Percentiles rank a stretch among this genome's conserved stretches.
phyloP scores from a whole-genome alignment of 1,140 invertebrate genomes.

The Macrobrachium nipponense region DNA sequence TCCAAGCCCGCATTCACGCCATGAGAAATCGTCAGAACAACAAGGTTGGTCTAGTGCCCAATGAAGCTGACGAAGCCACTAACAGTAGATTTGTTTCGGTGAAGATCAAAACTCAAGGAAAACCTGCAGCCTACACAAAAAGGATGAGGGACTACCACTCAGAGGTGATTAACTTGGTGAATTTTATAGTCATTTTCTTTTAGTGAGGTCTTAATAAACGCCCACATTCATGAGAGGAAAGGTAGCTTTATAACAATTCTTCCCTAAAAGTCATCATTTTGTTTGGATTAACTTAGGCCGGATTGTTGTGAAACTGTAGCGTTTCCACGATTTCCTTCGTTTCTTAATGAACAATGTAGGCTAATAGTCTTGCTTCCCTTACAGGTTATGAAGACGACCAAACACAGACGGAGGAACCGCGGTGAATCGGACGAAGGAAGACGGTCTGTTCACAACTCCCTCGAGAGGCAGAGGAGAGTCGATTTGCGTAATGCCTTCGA shows the following conservation, averaged over 20 bases:
- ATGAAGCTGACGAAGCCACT: too few species aligned
- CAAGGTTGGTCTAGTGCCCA: too few species aligned
- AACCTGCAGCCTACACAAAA: constrained; percentile 53
- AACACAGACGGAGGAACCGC: constrained; percentile 40
- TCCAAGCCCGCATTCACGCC: constrained; percentile 48
- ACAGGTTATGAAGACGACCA: constrained; percentile 45
- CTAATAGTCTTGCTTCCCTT: neutral
- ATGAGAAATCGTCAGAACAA: constrained; percentile 39
- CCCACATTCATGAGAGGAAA: too few species aligned
- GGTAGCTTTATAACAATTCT: too few species aligned
- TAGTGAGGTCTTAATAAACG: neutral
- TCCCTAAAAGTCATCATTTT: too few species aligned
- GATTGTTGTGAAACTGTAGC: too few species aligned
- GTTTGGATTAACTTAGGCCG: too few species aligned
- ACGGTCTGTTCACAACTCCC: constrained; percentile 87
- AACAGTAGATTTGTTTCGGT: constrained; percentile 37
- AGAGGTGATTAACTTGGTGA: constrained; percentile 16
- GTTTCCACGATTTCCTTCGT: too few species aligned
- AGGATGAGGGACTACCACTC: constrained; percentile 52
- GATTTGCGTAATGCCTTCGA: constrained; percentile 87
- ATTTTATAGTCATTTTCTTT: neutral
- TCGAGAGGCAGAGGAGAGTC: constrained; percentile 89
- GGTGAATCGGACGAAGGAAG: constrained; percentile 44
- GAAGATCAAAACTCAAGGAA: constrained; percentile 54
- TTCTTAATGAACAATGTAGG: too few species aligned